Conservation (phyloP, 2,888 invertebrate genomes). For the Syritta pipiens region DNA sequence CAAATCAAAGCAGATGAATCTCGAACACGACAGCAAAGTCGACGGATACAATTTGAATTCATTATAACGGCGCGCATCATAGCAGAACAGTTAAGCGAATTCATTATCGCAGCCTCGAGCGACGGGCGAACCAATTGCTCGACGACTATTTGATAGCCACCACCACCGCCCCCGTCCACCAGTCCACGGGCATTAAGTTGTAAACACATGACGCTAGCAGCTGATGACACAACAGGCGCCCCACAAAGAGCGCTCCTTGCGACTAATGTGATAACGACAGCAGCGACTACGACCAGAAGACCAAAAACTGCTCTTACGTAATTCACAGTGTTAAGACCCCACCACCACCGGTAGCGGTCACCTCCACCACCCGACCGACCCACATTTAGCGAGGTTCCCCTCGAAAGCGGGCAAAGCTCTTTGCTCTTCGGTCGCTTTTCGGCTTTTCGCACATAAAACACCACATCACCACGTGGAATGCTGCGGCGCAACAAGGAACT, state of each 20-base stretch:
- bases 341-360: background rate
- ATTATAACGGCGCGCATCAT: background rate
- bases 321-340: background rate
- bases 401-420: constrained; percentile 32
- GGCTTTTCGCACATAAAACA: constrained; percentile 37
- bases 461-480: constrained; percentile 42
- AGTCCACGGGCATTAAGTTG: background rate
- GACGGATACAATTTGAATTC: constrained; percentile 4
- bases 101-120: constrained; percentile 5
- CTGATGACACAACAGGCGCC: constrained; percentile 42
- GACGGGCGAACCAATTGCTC: constrained; percentile 6
- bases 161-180: background rate
- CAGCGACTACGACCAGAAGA: constrained; percentile 14
- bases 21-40: background rate
- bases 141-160: constrained; percentile 12
- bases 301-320: constrained; percentile 39
- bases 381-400: constrained; percentile 23
- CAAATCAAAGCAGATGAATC: background rate
- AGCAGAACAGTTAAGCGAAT: background rate
- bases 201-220: constrained; percentile 17
- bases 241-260: constrained; percentile 13
- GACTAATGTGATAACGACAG: constrained; percentile 12
- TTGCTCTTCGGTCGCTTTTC: constrained; percentile 13
- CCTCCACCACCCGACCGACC: background rate
- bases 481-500: constrained; percentile 51